phyloP scores from a whole-genome alignment of 2,888 invertebrate genomes.

The Furcula furcula region DNA sequence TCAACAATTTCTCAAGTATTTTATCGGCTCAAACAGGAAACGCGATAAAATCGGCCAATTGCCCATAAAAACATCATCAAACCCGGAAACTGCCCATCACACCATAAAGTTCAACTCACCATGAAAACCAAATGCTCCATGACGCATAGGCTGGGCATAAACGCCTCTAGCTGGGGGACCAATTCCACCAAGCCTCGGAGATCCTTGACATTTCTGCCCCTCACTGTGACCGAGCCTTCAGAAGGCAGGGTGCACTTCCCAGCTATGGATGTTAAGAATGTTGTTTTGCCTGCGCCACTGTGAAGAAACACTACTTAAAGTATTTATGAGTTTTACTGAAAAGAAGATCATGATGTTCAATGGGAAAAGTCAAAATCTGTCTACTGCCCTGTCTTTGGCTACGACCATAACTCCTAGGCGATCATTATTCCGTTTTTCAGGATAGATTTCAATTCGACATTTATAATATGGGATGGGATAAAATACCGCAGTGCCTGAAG shows the following conservation, averaged over 20 bases:
- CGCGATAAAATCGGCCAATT: too few species aligned
- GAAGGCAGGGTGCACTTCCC: slow-evolving; percentile 70
- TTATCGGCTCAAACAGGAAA: too few species aligned
- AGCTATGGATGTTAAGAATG: slow-evolving; percentile 77
- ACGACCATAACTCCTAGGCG: too few species aligned
- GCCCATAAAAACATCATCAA: neutral
- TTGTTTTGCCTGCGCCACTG: slow-evolving; percentile 83
- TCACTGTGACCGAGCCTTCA: slow-evolving; percentile 65
- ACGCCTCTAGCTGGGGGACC: slow-evolving; percentile 86
- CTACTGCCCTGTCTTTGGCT: too few species aligned
- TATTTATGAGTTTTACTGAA: neutral
- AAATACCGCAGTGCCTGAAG: too few species aligned
- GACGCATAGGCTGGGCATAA: slow-evolving; percentile 84
- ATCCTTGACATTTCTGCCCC: slow-evolving; percentile 67
- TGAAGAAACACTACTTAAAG: slow-evolving; percentile 2
- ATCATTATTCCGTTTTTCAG: too few species aligned
- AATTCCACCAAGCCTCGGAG: slow-evolving; percentile 67
- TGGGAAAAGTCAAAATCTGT: too few species aligned
- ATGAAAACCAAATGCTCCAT: slow-evolving; percentile 85
- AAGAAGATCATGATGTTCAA: slow-evolving; percentile 1
- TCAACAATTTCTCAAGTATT: too few species aligned
- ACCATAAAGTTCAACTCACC: slow-evolving; percentile 61
- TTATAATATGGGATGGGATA: too few species aligned
- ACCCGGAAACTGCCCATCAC: neutral
- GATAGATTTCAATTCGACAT: too few species aligned